Evolutionary conservation across 1,140 invertebrate species (phyloP), one percentile per base, ranked within the genome.

Genomic region (Archivesica marissinica): DNA sequence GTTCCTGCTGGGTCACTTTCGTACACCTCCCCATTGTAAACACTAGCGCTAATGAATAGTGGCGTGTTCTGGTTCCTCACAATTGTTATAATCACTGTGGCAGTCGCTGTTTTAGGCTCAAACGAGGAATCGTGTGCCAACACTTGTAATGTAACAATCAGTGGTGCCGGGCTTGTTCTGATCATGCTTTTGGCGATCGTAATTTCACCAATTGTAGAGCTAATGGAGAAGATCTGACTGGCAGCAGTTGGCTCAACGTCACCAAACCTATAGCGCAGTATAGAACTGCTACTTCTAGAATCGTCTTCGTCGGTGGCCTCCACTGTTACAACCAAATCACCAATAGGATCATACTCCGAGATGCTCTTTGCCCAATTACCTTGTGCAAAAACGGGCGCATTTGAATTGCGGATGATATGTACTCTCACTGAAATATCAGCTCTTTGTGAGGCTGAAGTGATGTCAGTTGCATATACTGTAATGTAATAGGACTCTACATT

Each of bases 271-370:
- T 85, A 85, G 9, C 74, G 72, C 4, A 85, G 28, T 11, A 50
- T 61, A 41, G 74, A 74, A 77, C 70, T 75, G n/a, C 56, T 70
- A n/a, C 82, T 85, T 2, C 30, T 30, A 13, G 38, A 35, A 68
- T 85, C 54, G 35, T 85, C 82, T 28, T 25, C 47, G 70, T 85
- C 82, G 13, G 56, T 76, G 33, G 82, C 82, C 4, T 17, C 33
- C 2, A 85, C 74, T 20, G 33, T 47, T 47, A 77, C 23, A 23
- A 76, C 64, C 0, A 20, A 1, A 28, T 3, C 9, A n/a, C 82
- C 74, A 39, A 70, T 52, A 0, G 25, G 11, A 54, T 7, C 17
- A 28, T 85, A 85, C 41, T 85, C 82, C 20, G 82, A 85, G 30
- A 85, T 85, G n/a, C 1, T 52, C 6, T 17, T 23, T 17, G 25